phyloP scores from a whole-genome alignment of 2,797 vertebrate species.

The Tinamus major region DNA sequence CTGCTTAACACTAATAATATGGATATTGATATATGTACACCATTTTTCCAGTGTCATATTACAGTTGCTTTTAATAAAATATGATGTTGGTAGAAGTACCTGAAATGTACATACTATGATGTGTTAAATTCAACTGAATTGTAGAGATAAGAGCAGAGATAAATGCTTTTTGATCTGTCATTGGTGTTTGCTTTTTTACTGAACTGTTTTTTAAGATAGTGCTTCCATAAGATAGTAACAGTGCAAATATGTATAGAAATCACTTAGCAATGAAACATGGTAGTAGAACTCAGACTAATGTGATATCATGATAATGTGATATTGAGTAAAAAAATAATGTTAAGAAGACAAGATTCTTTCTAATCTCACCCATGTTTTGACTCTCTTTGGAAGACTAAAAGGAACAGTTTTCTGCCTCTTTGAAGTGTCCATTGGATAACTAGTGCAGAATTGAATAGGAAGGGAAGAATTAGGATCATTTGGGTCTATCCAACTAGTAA shows the following conservation, averaged over 20 bases:
- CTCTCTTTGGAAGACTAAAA: neutral
- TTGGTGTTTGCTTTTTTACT: neutral
- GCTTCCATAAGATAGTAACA: neutral
- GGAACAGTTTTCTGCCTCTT: neutral
- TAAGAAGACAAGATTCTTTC: neutral
- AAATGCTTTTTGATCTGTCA: neutral
- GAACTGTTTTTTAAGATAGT: neutral
- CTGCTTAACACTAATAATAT: conserved; percentile 15
- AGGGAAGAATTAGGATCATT: neutral
- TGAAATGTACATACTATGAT: neutral
- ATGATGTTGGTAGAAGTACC: neutral
- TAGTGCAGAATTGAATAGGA: neutral
- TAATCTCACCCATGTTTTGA: neutral
- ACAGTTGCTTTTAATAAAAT: neutral
- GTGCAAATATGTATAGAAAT: neutral
- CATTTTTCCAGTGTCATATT: neutral
- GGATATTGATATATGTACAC: conserved; percentile 6
- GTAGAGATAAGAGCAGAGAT: neutral
- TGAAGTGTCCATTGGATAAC: neutral
- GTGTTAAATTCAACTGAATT: neutral
- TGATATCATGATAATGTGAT: neutral
- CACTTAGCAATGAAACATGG: neutral
- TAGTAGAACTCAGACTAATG: neutral
- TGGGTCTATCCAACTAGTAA: neutral
- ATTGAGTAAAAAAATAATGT: neutral